A percentile compares a stretch with the other conserved stretches of the same genome.
Conservation (phyloP, 2,113 vertebrate species). For the Pedetes capensis region DNA sequence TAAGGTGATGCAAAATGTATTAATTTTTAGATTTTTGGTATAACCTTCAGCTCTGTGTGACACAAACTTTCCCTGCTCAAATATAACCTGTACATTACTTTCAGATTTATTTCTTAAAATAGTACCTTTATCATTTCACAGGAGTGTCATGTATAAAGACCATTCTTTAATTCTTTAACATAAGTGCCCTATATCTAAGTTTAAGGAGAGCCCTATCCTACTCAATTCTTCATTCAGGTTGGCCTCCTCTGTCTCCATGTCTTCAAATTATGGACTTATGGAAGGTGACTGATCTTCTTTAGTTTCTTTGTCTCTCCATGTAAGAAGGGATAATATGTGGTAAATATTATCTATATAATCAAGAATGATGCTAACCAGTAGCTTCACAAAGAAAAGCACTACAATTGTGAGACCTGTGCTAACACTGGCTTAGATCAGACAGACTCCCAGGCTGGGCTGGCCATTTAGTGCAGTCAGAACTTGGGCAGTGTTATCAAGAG, state of each 20-base stretch:
- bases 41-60: slow-evolving; percentile 13
- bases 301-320: not conserved
- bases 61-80: not conserved
- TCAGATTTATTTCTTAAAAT: slow-evolving; percentile 27
- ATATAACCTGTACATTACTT: not conserved
- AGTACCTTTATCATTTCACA: not conserved
- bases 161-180: not conserved
- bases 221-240: not conserved
- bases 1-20: slow-evolving; percentile 22
- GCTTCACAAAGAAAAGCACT: not conserved
- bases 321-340: not conserved
- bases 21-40: slow-evolving; percentile 8
- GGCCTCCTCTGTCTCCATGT: not conserved
- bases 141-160: not conserved
- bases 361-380: not conserved
- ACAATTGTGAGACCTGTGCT: not conserved
- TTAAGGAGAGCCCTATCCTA: not conserved
- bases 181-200: not conserved
- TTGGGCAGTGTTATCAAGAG: not conserved
- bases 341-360: not conserved
- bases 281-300: not conserved
- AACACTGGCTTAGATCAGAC: not conserved
- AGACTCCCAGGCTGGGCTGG: not conserved
- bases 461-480: not conserved
- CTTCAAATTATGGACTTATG: not conserved